Evolutionary conservation across 2,888 invertebrate genomes (phyloP).

Genomic region (Willowsia nigromaculata): DNA sequence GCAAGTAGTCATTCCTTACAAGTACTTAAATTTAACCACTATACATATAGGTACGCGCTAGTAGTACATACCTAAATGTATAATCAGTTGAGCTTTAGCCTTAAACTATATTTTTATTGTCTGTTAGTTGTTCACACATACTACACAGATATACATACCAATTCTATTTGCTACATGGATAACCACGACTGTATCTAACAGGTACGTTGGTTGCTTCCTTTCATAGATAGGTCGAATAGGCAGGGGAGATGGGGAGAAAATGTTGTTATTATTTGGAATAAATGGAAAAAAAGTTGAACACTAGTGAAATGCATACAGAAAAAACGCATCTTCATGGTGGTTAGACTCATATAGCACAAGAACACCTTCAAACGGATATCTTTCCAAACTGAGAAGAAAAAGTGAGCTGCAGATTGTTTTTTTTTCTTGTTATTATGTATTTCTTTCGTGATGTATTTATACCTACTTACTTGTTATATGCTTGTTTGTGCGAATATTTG

Average conservation of each 20-base stretch:
- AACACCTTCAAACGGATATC: neutral
- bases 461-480: neutral
- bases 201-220: too few relatives aligned
- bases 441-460: neutral
- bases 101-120: too few relatives aligned
- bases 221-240: neutral
- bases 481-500: conserved; percentile 7
- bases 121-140: too few relatives aligned
- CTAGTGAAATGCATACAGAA: conserved; percentile 2
- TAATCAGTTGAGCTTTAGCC: too few relatives aligned
- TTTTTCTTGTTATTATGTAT: neutral
- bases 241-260: neutral
- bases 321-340: neutral
- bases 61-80: too few relatives aligned
- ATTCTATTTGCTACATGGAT: too few relatives aligned
- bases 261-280: conserved; percentile 53
- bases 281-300: conserved; percentile 52
- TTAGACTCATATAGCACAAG: neutral
- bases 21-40: too few relatives aligned
- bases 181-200: too few relatives aligned
- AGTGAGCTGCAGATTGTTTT: conserved; percentile 27
- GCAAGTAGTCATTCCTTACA: conserved; percentile 29
- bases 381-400: neutral
- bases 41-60: too few relatives aligned
- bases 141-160: too few relatives aligned